Conservation (phyloP, 2,113 vertebrate genomes). For the Seriola quinqueradiata region DNA sequence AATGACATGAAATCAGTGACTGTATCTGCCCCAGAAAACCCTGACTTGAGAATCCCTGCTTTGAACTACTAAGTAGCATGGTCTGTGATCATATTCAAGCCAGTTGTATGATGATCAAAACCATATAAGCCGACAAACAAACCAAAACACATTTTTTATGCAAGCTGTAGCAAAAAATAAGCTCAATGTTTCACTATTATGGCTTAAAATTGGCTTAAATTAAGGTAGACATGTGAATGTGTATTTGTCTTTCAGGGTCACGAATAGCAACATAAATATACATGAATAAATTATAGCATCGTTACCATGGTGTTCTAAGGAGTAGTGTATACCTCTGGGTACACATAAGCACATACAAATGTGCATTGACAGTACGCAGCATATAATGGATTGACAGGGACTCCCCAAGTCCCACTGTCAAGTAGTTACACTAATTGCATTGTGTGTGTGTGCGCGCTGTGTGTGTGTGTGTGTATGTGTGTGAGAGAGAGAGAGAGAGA, state of each 20-base stretch:
- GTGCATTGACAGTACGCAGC: neutral
- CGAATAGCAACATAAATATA: neutral
- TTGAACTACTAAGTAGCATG: neutral
- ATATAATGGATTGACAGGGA: conserved; percentile 11
- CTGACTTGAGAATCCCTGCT: neutral
- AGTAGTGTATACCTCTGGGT: neutral
- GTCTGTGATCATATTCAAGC: conserved; percentile 4
- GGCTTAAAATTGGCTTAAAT: neutral
- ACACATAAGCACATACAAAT: neutral
- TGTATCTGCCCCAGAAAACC: neutral
- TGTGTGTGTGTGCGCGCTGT: neutral
- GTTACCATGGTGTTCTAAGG: neutral
- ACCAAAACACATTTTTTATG: neutral
- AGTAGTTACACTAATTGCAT: conserved; percentile 36
- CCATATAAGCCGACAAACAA: neutral
- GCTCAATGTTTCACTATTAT: neutral
- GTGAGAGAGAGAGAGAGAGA: too few relatives aligned
- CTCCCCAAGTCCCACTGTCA: conserved; percentile 24
- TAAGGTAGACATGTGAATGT: neutral
- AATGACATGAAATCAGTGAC: conserved; percentile 2
- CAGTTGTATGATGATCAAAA: neutral
- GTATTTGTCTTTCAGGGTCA: neutral
- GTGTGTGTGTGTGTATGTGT: too few relatives aligned
- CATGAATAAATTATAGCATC: neutral
- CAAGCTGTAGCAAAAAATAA: neutral